These are phyloP conservation scores for Hydropsyche betteni DNA, from an alignment of 2,888 invertebrate species.

Conservation along the genomic window DNA sequence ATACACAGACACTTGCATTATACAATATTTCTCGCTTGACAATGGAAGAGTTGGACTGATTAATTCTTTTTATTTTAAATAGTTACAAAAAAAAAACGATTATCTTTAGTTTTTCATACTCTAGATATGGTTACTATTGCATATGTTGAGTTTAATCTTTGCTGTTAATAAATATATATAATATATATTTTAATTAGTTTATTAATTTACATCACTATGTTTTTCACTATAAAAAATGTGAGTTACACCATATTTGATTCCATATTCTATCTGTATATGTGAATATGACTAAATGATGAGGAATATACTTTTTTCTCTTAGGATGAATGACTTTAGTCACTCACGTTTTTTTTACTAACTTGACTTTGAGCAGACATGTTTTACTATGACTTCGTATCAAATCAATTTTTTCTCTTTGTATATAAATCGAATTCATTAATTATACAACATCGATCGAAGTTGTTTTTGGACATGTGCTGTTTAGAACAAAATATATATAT, in stretches of 20 bases:
- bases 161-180: conserved; percentile 15
- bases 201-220: conserved; percentile 12
- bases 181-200: conserved; percentile 25
- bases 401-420: background rate
- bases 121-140: conserved; percentile 22
- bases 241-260: conserved; percentile 1
- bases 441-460: conserved; percentile 10
- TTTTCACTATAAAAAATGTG: conserved; percentile 39
- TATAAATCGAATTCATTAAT: too few relatives aligned
- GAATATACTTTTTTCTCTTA: background rate
- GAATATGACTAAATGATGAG: background rate
- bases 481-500: conserved; percentile 1
- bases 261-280: conserved; percentile 3
- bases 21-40: conserved; percentile 34
- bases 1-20: background rate
- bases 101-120: conserved; percentile 22
- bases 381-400: conserved; percentile 1
- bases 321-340: conserved; percentile 5
- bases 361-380: conserved; percentile 16
- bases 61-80: conserved; percentile 6
- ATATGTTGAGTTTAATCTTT: conserved; percentile 23
- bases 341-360: conserved; percentile 24
- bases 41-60: conserved; percentile 36
- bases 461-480: conserved; percentile 14
- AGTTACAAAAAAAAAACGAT: conserved; percentile 6